Evolutionary conservation across 2,888 invertebrate genomes (phyloP).

Genomic region (Conistra vaccinii): DNA sequence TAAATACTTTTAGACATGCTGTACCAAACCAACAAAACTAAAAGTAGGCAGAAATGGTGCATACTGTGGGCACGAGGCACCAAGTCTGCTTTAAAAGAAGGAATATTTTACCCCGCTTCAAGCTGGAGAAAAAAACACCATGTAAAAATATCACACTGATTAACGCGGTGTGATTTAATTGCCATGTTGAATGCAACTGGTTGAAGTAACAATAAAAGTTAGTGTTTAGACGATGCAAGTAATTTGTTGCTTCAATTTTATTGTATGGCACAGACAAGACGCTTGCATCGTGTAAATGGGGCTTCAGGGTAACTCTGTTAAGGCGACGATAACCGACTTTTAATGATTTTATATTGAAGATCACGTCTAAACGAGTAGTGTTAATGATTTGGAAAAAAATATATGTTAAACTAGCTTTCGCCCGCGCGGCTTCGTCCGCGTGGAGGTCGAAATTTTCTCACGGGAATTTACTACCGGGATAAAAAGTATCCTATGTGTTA

Average conservation of each 20-base stretch:
- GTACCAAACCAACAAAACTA: conserved; percentile 18
- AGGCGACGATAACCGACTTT: too few species aligned
- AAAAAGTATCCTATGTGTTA: too few species aligned
- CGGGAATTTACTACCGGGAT: too few species aligned
- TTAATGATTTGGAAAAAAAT: too few species aligned
- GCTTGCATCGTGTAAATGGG: background rate
- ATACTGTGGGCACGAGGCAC: background rate
- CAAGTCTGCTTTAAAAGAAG: background rate
- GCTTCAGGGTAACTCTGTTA: too few species aligned
- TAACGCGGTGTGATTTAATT: background rate
- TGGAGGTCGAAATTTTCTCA: too few species aligned
- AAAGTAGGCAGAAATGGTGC: background rate
- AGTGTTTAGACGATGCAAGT: background rate
- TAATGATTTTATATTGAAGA: too few species aligned
- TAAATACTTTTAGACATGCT: background rate
- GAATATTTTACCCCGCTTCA: conserved; percentile 4
- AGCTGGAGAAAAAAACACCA: background rate
- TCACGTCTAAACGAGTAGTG: too few species aligned
- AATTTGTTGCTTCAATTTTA: background rate
- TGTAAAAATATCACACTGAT: background rate
- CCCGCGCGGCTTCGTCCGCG: too few species aligned
- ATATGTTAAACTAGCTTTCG: too few species aligned
- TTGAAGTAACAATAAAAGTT: background rate
- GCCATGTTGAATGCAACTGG: background rate
- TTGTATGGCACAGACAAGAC: background rate